phyloP scores from a whole-genome alignment of 2,888 invertebrate species.

The Tortricodes alternella region DNA sequence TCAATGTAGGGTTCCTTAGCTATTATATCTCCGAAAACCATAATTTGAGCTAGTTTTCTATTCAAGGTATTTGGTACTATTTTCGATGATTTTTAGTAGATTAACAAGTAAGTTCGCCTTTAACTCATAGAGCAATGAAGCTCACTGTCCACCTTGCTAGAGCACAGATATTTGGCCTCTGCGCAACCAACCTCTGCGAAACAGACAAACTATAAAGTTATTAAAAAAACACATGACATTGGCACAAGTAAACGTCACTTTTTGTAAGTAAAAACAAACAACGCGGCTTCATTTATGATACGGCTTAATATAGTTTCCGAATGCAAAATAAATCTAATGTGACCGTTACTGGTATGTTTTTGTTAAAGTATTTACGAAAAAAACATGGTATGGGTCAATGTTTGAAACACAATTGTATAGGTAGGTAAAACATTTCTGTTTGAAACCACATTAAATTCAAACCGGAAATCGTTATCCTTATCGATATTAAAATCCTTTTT shows the following conservation, averaged over 20 bases:
- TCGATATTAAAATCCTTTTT: slow-evolving; percentile 9
- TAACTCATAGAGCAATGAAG: too few species aligned
- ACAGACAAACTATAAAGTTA: not conserved
- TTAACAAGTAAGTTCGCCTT: too few species aligned
- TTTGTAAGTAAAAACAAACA: not conserved
- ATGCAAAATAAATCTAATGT: slow-evolving; percentile 8
- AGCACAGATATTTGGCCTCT: too few species aligned
- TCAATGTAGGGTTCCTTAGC: too few species aligned
- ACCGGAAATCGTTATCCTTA: slow-evolving; percentile 16
- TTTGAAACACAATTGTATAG: slow-evolving; percentile 1
- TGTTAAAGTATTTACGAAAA: not conserved
- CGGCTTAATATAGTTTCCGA: not conserved
- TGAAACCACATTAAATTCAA: not conserved
- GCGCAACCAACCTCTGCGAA: not conserved
- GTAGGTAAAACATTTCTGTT: not conserved
- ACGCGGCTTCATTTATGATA: not conserved
- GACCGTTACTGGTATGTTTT: slow-evolving; percentile 17
- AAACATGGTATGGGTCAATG: slow-evolving; percentile 12
- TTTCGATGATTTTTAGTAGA: too few species aligned
- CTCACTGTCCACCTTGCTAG: too few species aligned
- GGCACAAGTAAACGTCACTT: not conserved
- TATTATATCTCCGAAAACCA: too few species aligned
- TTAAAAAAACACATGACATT: slow-evolving; percentile 13
- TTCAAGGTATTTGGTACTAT: too few species aligned
- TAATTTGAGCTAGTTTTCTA: too few species aligned